Evolutionary conservation across 1,140 invertebrate species (phyloP), one percentile per base, ranked within the genome.

Genomic region (Maconellicoccus hirsutus): DNA sequence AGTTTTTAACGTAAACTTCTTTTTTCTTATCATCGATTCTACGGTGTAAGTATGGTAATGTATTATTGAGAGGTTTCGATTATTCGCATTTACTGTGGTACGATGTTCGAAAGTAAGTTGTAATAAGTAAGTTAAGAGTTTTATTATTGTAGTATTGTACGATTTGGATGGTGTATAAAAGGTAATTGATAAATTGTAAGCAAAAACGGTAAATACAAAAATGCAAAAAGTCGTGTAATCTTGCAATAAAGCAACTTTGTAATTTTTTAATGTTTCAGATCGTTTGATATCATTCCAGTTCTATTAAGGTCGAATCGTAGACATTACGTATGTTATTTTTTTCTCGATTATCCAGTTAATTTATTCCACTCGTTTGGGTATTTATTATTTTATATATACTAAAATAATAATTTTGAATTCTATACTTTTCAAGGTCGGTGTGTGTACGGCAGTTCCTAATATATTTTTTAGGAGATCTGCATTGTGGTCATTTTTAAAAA

Each of bases 281-380:
- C 42, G 42, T 52, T 52, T 52, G 42, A 52, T 52, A 52, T 52
- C 42, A 52, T 52, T 52, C 42, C 42, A 52, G 42, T 52, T 52
- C 42, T 52, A 52, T 52, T 52, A 52, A 52, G 42, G 42, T 52
- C n/a, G 42, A 52, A 52, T 52, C 42, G n/a, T 52, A 52, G n/a
- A 16, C 42, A 52, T 52, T 8, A 52, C 42, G 42, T 52, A 52
- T 52, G 42, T 52, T 52, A 52, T 16, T 52, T 52, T 52, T 52
- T 52, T 16, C n/a, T 52, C 42, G 42, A 52, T 52, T 52, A 52
- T 16, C 6, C 42, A 52, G 10, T 52, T 8, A 52, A 52, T 16
- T 52, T 8, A 52, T 52, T 52, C n/a, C 42, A 52, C n/a, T 52
- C 42, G 42, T 52, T 52, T 52, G 42, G 42, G 42, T 52, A 52